Base-by-base conservation (phyloP, 2,888 invertebrate genomes). In the Hirudinaria manillensis region DNA sequence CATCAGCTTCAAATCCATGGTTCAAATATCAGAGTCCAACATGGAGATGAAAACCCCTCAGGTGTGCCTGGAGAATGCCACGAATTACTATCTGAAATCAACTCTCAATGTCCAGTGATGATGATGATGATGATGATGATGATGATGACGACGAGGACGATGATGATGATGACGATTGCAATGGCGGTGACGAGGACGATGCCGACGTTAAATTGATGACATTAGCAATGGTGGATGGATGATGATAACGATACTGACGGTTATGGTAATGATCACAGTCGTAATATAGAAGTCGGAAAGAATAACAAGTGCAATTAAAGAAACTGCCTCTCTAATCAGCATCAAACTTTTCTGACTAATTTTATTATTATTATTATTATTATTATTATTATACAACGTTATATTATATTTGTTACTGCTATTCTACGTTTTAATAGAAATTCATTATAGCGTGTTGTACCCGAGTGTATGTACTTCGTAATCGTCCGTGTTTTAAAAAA, bases 81-180 rank as follows among this genome's bases (percentile, higher is more conserved):
- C 67, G 3, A 67, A 67, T 16, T 67, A 67, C 29, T 67, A 67
- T 16, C 67, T 67, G 3, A 67, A 67, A 16, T 67, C 67, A 3
- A 34, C 67, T 32, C 34, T 67, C 32, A 67, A 67, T 27, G 27
- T 67, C 67, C 32, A 27, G 38, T 45, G 45, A 38, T 38, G 71
- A 71, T 38, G 7, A 53, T 6, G 45, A 24, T n/a, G 53, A 53
- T 71, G 38, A 53, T 71, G 45, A 53, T 51, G 21, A 71, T 36
- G 71, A 24, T 27, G 32, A 53, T 2, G 27, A 71, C 51, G 24
- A 27, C 24, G 71, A 38, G 2, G 38, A 21, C 2, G 71, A 51
- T 72, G 55, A 55, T 3, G 45, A 72, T 21, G 21, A 45, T 24
- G 34, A 72, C 21, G 0, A 53, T 72, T 2, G 19, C 55, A 24